A percentile compares a stretch with the other conserved stretches of the same genome.
These are phyloP conservation scores for Charaxes varanes DNA, from an alignment of 1,140 invertebrate genomes.

Conservation along the genomic window DNA sequence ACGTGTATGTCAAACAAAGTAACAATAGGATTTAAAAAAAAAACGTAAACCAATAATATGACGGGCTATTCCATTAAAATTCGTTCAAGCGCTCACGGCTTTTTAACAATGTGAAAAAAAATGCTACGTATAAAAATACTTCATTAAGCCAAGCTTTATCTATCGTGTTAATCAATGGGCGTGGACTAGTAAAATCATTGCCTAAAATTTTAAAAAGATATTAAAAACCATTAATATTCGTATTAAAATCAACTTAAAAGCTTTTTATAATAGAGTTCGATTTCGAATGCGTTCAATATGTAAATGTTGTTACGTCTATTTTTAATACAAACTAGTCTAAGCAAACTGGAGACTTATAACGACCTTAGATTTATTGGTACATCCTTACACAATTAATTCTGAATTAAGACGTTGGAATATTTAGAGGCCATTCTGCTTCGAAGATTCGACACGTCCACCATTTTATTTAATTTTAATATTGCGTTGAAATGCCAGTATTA, in stretches of 20 bases:
- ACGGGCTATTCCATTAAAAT: slow-evolving; percentile 20
- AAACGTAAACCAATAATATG: slow-evolving; percentile 12
- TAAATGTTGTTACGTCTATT: too few species aligned
- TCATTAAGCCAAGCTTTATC: slow-evolving; percentile 61
- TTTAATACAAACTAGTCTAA: too few species aligned
- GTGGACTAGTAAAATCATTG: slow-evolving; percentile 47
- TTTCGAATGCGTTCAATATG: too few species aligned
- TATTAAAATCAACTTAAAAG: neutral
- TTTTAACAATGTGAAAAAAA: slow-evolving; percentile 63
- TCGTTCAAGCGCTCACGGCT: slow-evolving; percentile 36
- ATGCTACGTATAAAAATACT: slow-evolving; percentile 62
- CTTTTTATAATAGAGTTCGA: too few species aligned
- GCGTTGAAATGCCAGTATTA: too few species aligned
- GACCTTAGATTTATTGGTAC: slow-evolving; percentile 58
- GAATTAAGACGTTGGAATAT: slow-evolving; percentile 53
- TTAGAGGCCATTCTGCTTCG: too few species aligned
- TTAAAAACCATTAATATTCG: neutral
- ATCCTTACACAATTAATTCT: slow-evolving; percentile 58
- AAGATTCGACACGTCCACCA: too few species aligned
- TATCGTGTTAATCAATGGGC: slow-evolving; percentile 63
- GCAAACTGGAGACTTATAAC: slow-evolving; percentile 58
- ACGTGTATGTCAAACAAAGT: too few species aligned
- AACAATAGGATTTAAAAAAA: slow-evolving; percentile 6
- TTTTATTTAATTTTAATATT: too few species aligned
- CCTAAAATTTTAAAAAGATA: neutral